Conservation (phyloP, 2,888 invertebrate species). For the Allophyes oxyacanthae region DNA sequence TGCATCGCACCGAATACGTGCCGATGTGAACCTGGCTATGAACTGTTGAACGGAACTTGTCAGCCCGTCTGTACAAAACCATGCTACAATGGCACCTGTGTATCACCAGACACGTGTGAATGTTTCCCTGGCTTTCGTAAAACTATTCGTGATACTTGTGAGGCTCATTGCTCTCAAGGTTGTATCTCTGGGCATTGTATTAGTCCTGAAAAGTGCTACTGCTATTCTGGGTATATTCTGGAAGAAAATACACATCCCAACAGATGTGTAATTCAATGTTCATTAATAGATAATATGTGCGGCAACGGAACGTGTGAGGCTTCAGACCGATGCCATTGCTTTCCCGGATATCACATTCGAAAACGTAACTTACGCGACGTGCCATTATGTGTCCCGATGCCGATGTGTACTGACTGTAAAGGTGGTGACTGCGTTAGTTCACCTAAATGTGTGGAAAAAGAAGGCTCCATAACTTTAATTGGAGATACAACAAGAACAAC, state of each 20-base stretch:
- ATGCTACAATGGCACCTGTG: slow-evolving; percentile 36
- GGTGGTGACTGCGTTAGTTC: too few species aligned
- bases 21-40: slow-evolving; percentile 28
- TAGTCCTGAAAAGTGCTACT: slow-evolving; percentile 35
- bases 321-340: too few species aligned
- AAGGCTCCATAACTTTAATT: too few species aligned
- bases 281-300: too few species aligned
- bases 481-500: too few species aligned
- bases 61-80: slow-evolving; percentile 31
- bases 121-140: slow-evolving; percentile 17
- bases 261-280: too few species aligned
- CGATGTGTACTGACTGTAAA: too few species aligned
- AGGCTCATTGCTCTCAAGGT: slow-evolving; percentile 21
- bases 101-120: slow-evolving; percentile 27
- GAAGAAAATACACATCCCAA: slow-evolving; percentile 3
- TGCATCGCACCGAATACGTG: slow-evolving; percentile 58
- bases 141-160: not conserved
- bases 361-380: not conserved
- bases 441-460: too few species aligned
- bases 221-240: slow-evolving; percentile 24
- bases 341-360: too few species aligned
- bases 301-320: too few species aligned
- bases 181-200: slow-evolving; percentile 32
- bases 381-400: slow-evolving; percentile 62
- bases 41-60: slow-evolving; percentile 19